These are phyloP conservation scores for Phyllotis vaccarum DNA, from an alignment of 2,797 vertebrate genomes.

Conservation along the genomic window DNA sequence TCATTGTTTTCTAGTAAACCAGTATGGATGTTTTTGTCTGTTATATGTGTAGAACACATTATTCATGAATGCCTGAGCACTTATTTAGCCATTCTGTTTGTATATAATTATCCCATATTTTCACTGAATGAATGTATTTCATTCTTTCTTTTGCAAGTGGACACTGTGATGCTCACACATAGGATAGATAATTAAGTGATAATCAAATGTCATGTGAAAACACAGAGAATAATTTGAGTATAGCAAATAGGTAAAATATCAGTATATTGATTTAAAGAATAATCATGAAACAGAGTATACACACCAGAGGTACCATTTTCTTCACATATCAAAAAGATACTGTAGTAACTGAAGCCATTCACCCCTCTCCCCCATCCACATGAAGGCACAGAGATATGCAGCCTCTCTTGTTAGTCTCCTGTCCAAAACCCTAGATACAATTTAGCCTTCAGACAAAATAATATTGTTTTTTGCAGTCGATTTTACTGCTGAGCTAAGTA, in stretches of 20 bases:
- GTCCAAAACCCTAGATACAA: not conserved
- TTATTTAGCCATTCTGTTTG: not conserved
- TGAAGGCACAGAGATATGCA: not conserved
- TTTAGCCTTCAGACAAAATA: slow-evolving; percentile 9
- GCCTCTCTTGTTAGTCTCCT: not conserved
- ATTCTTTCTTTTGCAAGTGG: slow-evolving; percentile 12
- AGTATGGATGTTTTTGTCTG: not conserved
- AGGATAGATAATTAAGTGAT: not conserved
- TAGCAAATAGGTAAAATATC: not conserved
- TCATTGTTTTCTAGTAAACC: not conserved
- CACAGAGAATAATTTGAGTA: not conserved
- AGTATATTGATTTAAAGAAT: not conserved
- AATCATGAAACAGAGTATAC: not conserved
- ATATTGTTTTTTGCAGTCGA: not conserved
- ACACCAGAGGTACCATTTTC: not conserved
- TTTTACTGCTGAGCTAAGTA: slow-evolving; percentile 43
- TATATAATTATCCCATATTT: not conserved
- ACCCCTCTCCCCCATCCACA: not conserved
- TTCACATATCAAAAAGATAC: not conserved
- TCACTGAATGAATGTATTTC: not conserved
- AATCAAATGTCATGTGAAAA: not conserved
- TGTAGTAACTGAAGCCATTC: not conserved
- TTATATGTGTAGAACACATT: not conserved
- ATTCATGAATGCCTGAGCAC: not conserved
- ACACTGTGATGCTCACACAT: not conserved